Conservation (phyloP, 2,888 invertebrate genomes). For the Noctuana brunneofusca region DNA sequence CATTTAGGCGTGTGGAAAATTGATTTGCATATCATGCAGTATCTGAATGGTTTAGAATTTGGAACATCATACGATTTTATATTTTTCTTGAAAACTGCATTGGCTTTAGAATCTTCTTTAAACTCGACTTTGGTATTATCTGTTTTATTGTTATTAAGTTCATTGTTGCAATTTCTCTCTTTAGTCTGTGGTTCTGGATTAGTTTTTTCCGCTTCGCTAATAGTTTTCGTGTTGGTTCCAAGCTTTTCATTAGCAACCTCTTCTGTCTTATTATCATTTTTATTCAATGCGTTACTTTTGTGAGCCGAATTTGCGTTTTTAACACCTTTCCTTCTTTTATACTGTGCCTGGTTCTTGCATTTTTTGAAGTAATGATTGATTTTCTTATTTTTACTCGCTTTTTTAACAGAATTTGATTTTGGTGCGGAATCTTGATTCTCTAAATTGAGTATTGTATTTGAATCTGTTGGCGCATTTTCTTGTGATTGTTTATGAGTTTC, state of each 20-base stretch:
- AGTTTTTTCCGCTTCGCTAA: too few species aligned
- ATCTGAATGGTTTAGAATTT: conserved; percentile 46
- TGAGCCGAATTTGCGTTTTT: background rate
- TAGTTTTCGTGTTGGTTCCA: background rate
- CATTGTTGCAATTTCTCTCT: background rate
- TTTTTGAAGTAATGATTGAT: too few species aligned
- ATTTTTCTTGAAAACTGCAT: too few species aligned
- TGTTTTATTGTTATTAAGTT: background rate
- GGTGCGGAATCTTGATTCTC: too few species aligned
- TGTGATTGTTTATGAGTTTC: background rate
- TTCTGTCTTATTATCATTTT: background rate
- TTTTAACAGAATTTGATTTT: too few species aligned
- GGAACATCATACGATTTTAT: conserved; percentile 15
- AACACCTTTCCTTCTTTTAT: too few species aligned
- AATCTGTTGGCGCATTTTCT: too few species aligned
- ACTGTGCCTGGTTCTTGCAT: too few species aligned
- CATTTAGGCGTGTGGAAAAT: conserved; percentile 54
- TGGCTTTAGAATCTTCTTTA: background rate
- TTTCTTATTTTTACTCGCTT: too few species aligned
- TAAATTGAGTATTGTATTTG: too few species aligned
- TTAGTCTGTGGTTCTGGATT: too few species aligned
- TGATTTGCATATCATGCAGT: conserved; percentile 54
- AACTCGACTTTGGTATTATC: background rate
- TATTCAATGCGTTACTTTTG: background rate
- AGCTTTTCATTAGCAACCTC: background rate